Conservation (phyloP, 2,888 invertebrate genomes). For the Apocheima hispidaria region DNA sequence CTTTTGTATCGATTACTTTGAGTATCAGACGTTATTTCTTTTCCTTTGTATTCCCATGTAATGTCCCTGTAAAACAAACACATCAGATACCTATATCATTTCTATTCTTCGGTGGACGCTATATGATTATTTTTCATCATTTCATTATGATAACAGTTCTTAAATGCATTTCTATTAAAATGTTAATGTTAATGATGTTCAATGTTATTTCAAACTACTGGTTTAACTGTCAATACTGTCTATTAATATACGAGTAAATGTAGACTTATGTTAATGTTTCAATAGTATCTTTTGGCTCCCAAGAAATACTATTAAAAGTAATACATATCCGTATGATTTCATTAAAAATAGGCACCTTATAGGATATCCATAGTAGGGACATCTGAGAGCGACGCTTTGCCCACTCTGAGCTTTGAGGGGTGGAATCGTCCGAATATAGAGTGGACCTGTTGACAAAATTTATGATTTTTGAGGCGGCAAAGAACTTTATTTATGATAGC, state of each 20-base stretch:
- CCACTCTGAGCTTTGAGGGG: conserved; percentile 94
- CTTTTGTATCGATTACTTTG: conserved; percentile 71
- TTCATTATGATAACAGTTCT: no score
- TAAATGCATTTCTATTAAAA: no score
- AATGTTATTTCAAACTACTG: no score
- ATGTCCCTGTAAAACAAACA: conserved; percentile 70
- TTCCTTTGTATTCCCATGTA: conserved; percentile 81
- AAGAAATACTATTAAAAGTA: not conserved
- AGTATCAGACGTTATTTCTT: conserved; percentile 71
- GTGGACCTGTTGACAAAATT: conserved; percentile 85
- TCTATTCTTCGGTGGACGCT: no score
- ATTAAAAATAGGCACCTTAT: no score
- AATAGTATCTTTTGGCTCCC: not conserved
- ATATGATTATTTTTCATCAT: no score
- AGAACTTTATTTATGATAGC: not conserved
- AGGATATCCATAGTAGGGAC: conserved; percentile 95
- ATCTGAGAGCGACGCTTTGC: conserved; percentile 90
- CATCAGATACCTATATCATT: not conserved
- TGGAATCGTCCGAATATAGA: conserved; percentile 90
- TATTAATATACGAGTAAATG: no score
- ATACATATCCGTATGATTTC: no score
- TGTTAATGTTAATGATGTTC: no score
- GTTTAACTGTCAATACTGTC: no score
- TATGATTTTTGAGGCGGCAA: conserved; percentile 17
- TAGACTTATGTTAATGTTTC: not conserved